phyloP scores from a whole-genome alignment of 2,113 vertebrate species.

The Hemiscyllium ocellatum region DNA sequence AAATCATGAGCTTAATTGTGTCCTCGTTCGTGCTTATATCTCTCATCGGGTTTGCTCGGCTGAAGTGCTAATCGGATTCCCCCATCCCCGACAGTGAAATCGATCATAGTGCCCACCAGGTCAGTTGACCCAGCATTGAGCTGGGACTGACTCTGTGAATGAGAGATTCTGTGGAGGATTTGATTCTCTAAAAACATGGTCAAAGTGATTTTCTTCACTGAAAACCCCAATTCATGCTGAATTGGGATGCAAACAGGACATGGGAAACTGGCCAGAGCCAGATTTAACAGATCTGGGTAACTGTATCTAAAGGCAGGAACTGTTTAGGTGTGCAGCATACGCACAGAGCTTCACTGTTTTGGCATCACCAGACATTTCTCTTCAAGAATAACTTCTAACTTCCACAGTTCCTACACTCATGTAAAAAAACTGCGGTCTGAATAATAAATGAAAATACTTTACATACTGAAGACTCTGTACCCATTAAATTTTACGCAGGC shows the following conservation, averaged over 20 bases:
- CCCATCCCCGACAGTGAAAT: not conserved
- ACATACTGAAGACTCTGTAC: not conserved
- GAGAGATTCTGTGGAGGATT: not conserved
- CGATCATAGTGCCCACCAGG: too few species aligned
- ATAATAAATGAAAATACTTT: not conserved
- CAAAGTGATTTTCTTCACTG: not conserved
- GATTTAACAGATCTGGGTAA: constrained; percentile 3
- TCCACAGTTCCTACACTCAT: not conserved
- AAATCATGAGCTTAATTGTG: not conserved
- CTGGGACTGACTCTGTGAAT: not conserved
- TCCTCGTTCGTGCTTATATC: not conserved
- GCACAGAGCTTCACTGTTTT: constrained; percentile 18
- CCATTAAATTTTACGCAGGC: not conserved
- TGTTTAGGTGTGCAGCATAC: not conserved
- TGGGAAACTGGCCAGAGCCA: not conserved
- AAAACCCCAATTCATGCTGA: constrained; percentile 16
- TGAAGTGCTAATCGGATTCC: not conserved
- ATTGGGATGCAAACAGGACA: not conserved
- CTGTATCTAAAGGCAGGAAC: constrained; percentile 5
- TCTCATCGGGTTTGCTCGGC: not conserved
- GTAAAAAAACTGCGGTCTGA: not conserved
- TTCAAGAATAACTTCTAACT: not conserved
- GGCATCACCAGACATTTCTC: not conserved
- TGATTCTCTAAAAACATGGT: not conserved
- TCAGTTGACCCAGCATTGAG: not conserved